phyloP scores from a whole-genome alignment of 2,888 invertebrate species.

The Phlogophora meticulosa region DNA sequence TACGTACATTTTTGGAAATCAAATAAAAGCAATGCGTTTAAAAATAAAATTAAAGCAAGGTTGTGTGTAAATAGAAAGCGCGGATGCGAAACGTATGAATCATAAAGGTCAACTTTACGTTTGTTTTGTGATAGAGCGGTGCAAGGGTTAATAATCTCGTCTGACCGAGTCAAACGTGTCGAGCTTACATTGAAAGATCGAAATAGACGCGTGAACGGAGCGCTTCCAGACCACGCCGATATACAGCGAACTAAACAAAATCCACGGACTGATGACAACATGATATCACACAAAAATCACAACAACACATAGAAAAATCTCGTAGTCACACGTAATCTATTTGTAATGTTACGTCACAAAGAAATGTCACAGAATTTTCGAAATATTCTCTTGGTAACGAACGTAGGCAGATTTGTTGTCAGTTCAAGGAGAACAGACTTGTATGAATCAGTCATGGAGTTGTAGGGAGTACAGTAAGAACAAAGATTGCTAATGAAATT shows the following conservation, averaged over 20 bases:
- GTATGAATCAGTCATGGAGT: slow-evolving; percentile 55
- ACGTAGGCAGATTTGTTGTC: slow-evolving; percentile 60
- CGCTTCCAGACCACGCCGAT: slow-evolving; percentile 36
- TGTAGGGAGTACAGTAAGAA: slow-evolving; percentile 43
- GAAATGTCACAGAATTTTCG: slow-evolving; percentile 49
- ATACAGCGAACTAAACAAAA: slow-evolving; percentile 42
- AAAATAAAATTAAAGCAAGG: slow-evolving; percentile 84
- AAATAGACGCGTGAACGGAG: slow-evolving; percentile 54
- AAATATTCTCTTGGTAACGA: slow-evolving; percentile 40
- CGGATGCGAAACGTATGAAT: slow-evolving; percentile 69
- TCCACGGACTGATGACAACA: slow-evolving; percentile 31
- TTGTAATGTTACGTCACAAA: slow-evolving; percentile 56
- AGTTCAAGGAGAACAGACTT: slow-evolving; percentile 68
- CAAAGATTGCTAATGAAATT: slow-evolving; percentile 54
- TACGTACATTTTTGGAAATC: slow-evolving; percentile 90
- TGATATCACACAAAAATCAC: slow-evolving; percentile 51
- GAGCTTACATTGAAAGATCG: slow-evolving; percentile 54
- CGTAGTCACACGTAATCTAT: slow-evolving; percentile 62
- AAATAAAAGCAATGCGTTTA: slow-evolving; percentile 85
- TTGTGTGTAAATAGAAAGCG: slow-evolving; percentile 80
- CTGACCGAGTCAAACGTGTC: slow-evolving; percentile 58
- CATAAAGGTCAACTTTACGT: slow-evolving; percentile 76
- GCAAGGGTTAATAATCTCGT: slow-evolving; percentile 63
- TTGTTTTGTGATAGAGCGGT: slow-evolving; percentile 64
- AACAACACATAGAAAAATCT: slow-evolving; percentile 61